Evolutionary conservation across 2,113 vertebrate genomes (phyloP).

Genomic region (Pollachius pollachius): DNA sequence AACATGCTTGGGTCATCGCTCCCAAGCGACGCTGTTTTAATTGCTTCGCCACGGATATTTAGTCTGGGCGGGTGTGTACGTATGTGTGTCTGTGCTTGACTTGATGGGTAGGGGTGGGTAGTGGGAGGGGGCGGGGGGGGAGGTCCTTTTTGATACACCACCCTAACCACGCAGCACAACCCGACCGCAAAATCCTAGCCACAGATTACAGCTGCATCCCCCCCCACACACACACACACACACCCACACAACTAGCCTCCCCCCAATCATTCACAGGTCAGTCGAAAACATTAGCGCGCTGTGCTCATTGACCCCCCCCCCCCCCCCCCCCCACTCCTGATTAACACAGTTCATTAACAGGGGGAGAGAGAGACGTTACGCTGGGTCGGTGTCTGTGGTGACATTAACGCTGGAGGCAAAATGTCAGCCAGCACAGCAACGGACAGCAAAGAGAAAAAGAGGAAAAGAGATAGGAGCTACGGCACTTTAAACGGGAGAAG

Average conservation of each 20-base stretch:
- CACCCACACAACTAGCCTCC: too few species aligned
- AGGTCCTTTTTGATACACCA: neutral
- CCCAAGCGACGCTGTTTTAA: slow-evolving; percentile 34
- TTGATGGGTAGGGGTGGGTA: neutral
- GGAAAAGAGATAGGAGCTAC: slow-evolving; percentile 50
- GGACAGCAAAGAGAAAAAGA: slow-evolving; percentile 35
- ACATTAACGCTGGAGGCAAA: slow-evolving; percentile 25
- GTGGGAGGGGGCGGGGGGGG: too few species aligned
- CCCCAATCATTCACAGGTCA: neutral
- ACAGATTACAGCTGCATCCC: neutral
- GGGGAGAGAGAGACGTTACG: too few species aligned
- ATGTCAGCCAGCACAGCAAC: slow-evolving; percentile 51
- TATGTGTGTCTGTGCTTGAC: neutral
- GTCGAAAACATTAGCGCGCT: neutral
- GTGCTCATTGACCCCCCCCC: neutral
- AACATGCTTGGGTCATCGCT: slow-evolving; percentile 40
- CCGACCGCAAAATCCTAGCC: neutral
- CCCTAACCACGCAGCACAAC: neutral
- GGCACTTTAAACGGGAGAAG: slow-evolving; percentile 48
- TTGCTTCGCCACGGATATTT: slow-evolving; percentile 41
- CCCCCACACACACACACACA: too few species aligned
- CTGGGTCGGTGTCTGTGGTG: slow-evolving; percentile 22
- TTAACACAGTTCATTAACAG: slow-evolving; percentile 46
- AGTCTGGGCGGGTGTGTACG: neutral
- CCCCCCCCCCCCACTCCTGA: slow-evolving; percentile 19